A percentile compares a stretch with the other conserved stretches of the same genome.
These are phyloP conservation scores for Champsocephalus gunnari DNA, from an alignment of 2,797 vertebrate species.

Conservation along the genomic window DNA sequence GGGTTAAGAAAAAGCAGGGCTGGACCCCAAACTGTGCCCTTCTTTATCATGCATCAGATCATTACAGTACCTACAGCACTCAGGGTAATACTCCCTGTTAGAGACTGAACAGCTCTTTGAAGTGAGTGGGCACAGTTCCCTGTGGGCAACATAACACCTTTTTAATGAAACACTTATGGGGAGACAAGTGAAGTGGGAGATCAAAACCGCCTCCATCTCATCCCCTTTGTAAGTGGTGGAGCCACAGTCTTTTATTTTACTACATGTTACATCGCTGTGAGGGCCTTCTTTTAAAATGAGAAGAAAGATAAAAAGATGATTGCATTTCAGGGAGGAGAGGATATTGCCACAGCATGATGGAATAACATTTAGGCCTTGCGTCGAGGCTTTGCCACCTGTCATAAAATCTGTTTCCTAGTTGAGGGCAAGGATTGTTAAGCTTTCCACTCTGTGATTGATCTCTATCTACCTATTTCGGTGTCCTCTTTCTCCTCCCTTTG, in stretches of 20 bases:
- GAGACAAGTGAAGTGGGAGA: constrained; percentile 14
- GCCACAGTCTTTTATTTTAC: constrained; percentile 9
- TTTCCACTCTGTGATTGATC: constrained; percentile 5
- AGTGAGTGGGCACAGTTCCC: constrained; percentile 6
- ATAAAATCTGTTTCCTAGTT: constrained; percentile 41
- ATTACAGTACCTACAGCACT: neutral
- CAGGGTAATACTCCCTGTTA: neutral
- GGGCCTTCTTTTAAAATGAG: constrained; percentile 6
- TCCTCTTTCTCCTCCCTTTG: constrained; percentile 18
- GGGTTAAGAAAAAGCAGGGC: neutral
- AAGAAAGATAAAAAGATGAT: constrained; percentile 33
- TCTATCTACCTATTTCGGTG: neutral
- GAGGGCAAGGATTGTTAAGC: constrained; percentile 9
- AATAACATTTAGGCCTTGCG: constrained; percentile 45
- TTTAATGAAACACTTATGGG: constrained; percentile 30
- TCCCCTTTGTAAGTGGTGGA: constrained; percentile 5
- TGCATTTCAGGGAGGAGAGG: constrained; percentile 10
- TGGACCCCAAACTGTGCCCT: neutral
- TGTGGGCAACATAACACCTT: neutral
- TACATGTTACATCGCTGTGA: constrained; percentile 10
- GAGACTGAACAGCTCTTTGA: neutral
- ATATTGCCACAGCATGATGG: constrained; percentile 14
- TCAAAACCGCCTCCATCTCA: constrained; percentile 11
- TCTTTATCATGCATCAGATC: too few species aligned
- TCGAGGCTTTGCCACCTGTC: constrained; percentile 43